Base-by-base conservation (phyloP, 2,797 vertebrate species). In the Cossypha polioptera region DNA sequence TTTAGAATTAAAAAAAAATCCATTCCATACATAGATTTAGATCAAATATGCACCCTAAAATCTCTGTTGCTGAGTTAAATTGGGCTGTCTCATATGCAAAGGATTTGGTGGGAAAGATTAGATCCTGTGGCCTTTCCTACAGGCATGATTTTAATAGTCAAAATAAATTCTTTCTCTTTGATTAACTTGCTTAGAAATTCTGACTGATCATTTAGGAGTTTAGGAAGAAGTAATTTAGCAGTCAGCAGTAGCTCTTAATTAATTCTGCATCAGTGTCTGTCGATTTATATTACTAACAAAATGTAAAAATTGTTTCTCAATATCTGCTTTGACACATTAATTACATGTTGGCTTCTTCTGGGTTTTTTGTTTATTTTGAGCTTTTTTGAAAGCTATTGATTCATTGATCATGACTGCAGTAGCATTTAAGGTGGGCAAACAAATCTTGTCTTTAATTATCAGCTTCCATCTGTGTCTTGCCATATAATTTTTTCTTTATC, bases 181-280 rank as follows among this genome's bases (percentile, higher is more conserved):
- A 88, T 92, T 92, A 91, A 74, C 65, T 81, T 91, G 45, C 50
- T 96, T 87, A 92, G 76, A 86, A 93, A 94, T 92, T 95, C 85
- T 79, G 65, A 89, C 82, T 88, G 62, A 90, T 88, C 77, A 83
- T 29, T 91, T 82, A 76, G 50, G 69, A 77, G 45, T 88, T 96
- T 86, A 85, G 72, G 85, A 95, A 89, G 63, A 91, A 83, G 31
- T 78, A 88, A 86, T 92, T 94, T 80, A 90, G 53, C n/a, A 88
- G 85, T 80, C 87, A 82, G 50, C 42, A 66, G 38, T 81, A 92
- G 50, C 42, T 90, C 40, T 83, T 91, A 87, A 94, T 94, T 91
- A 92, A 92, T 94, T 91, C 61, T 78, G 29, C 45, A 58, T 90
- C 82, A 65, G 20, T 35, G 17, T 88, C 54, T 91, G 57, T 79